Base-by-base conservation (phyloP, 2,888 invertebrate species). In the Watsonalla cultraria region DNA sequence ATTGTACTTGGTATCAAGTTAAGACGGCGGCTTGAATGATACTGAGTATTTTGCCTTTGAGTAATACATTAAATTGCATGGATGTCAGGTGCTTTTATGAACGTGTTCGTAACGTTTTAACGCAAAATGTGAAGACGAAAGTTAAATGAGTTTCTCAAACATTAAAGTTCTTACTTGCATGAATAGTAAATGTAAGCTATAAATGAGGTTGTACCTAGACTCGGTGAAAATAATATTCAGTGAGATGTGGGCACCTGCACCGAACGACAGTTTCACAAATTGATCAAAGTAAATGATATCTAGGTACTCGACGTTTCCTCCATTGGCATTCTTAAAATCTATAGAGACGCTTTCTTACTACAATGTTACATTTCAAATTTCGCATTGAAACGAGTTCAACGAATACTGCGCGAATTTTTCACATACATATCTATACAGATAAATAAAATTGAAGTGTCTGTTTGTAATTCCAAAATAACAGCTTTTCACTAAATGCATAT, bases 81-180 rank as follows among this genome's bases (percentile, higher is more conserved):
- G 37, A 7, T 37, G 37, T 37, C 51, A 24, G 24, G 1, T 51
- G 58, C 51, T 54, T 57, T 53, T 46, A 24, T 15, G 46, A 46
- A 46, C 0, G 46, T 46, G 47, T 47, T 8, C 15, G 15, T 47
- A 15, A 24, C 15, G 9, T 11, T 13, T 13, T 35, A 35, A 34
- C 11, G 11, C 37, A 48, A 48, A 35, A 48, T 42, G 42, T 9
- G 48, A 35, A 48, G 13, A 6, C 11, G 13, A 48, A 35, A 48
- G 34, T 48, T 48, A 48, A 34, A 48, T 35, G 8, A 48, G 48
- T 47, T 47, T 47, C 33, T 47, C 7, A 46, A 11, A 11, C 46
- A 48, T 35, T 48, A 13, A 34, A 34, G 6, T 35, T 35, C 34
- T 48, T 5, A 13, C 35, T n/a, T 35, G 48, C 35, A 15, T 48